Evolutionary conservation across 2,888 invertebrate species (phyloP).

Genomic region (Stenchaetothrips biformis): DNA sequence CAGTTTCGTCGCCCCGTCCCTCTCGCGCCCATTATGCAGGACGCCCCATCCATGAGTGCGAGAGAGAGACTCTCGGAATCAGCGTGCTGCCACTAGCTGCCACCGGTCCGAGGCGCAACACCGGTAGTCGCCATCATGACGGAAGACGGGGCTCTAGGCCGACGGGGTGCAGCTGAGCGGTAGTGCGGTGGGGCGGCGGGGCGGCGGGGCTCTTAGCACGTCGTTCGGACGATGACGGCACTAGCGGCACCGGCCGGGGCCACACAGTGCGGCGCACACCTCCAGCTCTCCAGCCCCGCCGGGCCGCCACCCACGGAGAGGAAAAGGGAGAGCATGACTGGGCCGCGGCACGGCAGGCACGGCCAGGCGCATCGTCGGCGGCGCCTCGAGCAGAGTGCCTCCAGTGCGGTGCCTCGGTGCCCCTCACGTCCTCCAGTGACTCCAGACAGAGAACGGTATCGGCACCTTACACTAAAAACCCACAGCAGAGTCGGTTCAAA

Average conservation of each 20-base stretch:
- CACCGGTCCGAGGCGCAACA: background rate
- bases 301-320: conserved; percentile 8
- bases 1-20: no score
- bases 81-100: background rate
- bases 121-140: background rate
- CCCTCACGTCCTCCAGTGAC: no score
- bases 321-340: background rate
- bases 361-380: no score
- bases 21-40: no score
- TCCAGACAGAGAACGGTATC: no score
- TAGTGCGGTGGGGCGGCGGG: background rate
- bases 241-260: background rate
- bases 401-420: no score
- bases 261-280: background rate
- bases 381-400: no score
- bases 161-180: background rate
- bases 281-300: background rate
- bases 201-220: conserved; percentile 12
- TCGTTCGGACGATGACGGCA: background rate
- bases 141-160: background rate
- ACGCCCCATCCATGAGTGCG: no score
- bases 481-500: no score
- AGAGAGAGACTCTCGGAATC: no score
- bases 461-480: no score
- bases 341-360: background rate